phyloP scores from a whole-genome alignment of 1,140 invertebrate genomes.

The Bombus vancouverensis region DNA sequence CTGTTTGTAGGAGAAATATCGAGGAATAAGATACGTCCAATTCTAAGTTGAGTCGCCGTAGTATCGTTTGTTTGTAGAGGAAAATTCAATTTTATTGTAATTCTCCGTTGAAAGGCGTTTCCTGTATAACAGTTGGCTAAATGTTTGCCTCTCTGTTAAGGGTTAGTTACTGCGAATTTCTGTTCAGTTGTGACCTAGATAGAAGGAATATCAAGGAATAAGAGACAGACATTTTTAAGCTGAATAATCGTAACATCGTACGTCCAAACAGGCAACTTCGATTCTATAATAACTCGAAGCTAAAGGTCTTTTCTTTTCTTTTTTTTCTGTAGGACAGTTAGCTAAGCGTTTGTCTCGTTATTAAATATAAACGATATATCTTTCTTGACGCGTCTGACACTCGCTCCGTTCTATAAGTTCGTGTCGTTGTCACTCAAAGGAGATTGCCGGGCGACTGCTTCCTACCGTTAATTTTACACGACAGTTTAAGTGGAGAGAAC shows the following conservation, averaged over 20 bases:
- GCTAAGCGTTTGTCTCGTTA: background rate
- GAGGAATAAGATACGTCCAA: background rate
- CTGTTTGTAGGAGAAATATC: too few relatives aligned
- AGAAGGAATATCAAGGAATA: too few relatives aligned
- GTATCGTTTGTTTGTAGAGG: background rate
- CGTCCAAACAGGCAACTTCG: background rate
- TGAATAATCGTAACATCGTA: background rate
- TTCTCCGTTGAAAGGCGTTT: background rate
- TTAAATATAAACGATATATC: constrained; percentile 11
- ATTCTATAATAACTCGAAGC: background rate
- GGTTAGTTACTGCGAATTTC: background rate
- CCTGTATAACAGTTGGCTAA: background rate
- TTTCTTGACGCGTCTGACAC: background rate
- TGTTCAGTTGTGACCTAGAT: too few relatives aligned
- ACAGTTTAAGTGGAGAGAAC: background rate
- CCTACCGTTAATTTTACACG: constrained; percentile 19
- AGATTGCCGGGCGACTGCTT: background rate
- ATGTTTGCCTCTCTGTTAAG: background rate
- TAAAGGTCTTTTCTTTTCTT: too few relatives aligned
- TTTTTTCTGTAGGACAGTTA: background rate
- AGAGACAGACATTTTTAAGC: background rate
- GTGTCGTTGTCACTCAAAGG: constrained; percentile 10
- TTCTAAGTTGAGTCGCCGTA: background rate
- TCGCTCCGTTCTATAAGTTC: background rate
- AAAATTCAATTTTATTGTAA: background rate